phyloP scores from a whole-genome alignment of 2,888 invertebrate species.

The Stenolophus ochropezus region DNA sequence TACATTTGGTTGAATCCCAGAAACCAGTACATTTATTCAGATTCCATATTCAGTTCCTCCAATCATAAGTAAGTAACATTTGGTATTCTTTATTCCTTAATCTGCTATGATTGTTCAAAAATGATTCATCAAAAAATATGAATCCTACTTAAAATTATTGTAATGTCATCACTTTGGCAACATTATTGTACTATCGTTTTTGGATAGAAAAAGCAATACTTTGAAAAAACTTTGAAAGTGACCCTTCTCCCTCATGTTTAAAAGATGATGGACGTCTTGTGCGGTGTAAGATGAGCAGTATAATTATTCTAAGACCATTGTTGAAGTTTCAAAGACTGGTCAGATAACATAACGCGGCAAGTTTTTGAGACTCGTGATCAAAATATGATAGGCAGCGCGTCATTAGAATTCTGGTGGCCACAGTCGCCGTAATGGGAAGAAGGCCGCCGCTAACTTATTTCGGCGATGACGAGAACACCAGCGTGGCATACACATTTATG shows the following conservation, averaged over 20 bases:
- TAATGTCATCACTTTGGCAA: too few relatives aligned
- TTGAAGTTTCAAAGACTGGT: slow-evolving; percentile 14
- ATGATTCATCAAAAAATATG: too few relatives aligned
- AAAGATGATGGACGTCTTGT: neutral
- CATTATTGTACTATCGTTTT: too few relatives aligned
- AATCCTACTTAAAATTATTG: too few relatives aligned
- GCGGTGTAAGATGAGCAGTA: neutral
- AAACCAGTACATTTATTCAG: too few relatives aligned
- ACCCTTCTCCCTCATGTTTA: neutral
- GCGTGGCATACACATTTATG: slow-evolving; percentile 25
- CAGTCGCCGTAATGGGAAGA: slow-evolving; percentile 24
- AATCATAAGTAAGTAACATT: too few relatives aligned
- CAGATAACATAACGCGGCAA: slow-evolving; percentile 29
- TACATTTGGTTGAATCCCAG: too few relatives aligned
- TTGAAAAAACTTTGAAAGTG: too few relatives aligned
- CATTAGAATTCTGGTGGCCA: slow-evolving; percentile 41
- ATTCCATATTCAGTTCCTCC: too few relatives aligned
- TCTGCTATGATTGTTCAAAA: too few relatives aligned
- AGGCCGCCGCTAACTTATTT: slow-evolving; percentile 37
- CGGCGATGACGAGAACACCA: slow-evolving; percentile 31
- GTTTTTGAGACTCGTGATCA: slow-evolving; percentile 38
- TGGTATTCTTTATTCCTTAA: too few relatives aligned
- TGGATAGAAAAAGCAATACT: too few relatives aligned
- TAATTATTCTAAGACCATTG: slow-evolving; percentile 21
- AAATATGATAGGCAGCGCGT: slow-evolving; percentile 26